A percentile compares a stretch with the other conserved stretches of the same genome.
These are phyloP conservation scores for Leucophenga montana DNA, from an alignment of 2,888 invertebrate species.

Conservation along the genomic window DNA sequence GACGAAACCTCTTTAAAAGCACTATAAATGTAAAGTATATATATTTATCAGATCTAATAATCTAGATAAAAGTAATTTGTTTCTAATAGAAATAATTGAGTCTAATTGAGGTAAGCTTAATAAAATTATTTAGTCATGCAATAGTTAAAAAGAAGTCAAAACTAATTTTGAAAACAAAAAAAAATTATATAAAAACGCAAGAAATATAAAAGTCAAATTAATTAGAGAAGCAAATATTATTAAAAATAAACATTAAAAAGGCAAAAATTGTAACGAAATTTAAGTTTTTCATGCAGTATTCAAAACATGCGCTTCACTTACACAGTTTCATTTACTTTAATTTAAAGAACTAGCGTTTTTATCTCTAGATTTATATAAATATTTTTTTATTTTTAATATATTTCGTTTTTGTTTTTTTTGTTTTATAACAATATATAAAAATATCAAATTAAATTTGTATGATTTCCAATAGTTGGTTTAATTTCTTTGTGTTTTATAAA, in stretches of 20 bases:
- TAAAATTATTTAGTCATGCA: no score
- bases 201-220: conserved; percentile 11
- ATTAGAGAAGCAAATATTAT: neutral
- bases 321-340: neutral
- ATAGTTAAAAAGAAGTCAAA: conserved; percentile 1
- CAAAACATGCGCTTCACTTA: conserved; percentile 9
- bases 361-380: conserved; percentile 41
- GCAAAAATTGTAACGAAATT: neutral
- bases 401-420: conserved; percentile 31
- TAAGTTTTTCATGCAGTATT: conserved; percentile 1
- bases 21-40: no score
- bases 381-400: conserved; percentile 43
- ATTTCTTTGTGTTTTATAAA: conserved; percentile 33
- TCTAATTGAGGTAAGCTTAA: no score
- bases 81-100: neutral
- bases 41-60: no score
- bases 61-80: no score
- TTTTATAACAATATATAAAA: conserved; percentile 53
- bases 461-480: conserved; percentile 28
- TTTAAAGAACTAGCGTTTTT: neutral
- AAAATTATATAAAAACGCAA: no score
- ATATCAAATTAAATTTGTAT: conserved; percentile 54
- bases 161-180: conserved; percentile 9
- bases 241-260: neutral
- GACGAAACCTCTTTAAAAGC: no score